Percentiles rank a stretch among this genome's conserved stretches.
These are phyloP conservation scores for Monochamus saltuarius DNA, from an alignment of 1,140 invertebrate species.

Conservation along the genomic window DNA sequence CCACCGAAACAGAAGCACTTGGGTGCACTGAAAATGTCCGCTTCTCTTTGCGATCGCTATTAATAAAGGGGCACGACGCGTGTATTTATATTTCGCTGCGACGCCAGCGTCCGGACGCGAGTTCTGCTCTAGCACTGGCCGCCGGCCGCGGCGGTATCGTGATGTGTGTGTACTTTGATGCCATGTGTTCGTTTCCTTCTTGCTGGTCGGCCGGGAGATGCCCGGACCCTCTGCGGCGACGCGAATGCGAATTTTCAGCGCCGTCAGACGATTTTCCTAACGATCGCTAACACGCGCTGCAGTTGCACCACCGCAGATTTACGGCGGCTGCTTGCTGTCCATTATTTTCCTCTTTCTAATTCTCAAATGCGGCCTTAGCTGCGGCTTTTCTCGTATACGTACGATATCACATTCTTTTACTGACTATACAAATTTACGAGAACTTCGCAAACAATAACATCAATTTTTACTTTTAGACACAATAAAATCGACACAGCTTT, in stretches of 20 bases:
- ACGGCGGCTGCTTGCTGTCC: not conserved
- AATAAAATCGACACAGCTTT: no score
- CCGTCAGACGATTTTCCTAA: conserved; percentile 20
- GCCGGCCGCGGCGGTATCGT: conserved; percentile 8
- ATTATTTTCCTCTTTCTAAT: no score
- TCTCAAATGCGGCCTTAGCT: no score
- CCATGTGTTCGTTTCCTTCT: conserved; percentile 17
- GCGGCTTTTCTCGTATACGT: no score
- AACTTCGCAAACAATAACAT: no score
- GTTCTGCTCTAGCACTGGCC: not conserved
- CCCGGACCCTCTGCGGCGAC: not conserved
- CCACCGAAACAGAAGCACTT: conserved; percentile 13
- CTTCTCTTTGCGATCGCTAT: conserved; percentile 8
- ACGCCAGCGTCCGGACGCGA: not conserved
- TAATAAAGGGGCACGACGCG: conserved; percentile 14
- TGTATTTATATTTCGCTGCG: conserved; percentile 14
- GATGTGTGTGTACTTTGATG: conserved; percentile 6
- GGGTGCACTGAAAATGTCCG: conserved; percentile 3
- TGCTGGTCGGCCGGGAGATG: not conserved
- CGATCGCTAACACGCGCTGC: conserved; percentile 14
- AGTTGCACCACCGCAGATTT: conserved; percentile 17
- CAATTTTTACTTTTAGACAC: no score
- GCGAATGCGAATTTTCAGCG: conserved; percentile 12
- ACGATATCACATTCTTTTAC: no score
- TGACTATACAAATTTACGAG: no score